phyloP scores from a whole-genome alignment of 2,797 vertebrate species.

The Aphelocoma californica region DNA sequence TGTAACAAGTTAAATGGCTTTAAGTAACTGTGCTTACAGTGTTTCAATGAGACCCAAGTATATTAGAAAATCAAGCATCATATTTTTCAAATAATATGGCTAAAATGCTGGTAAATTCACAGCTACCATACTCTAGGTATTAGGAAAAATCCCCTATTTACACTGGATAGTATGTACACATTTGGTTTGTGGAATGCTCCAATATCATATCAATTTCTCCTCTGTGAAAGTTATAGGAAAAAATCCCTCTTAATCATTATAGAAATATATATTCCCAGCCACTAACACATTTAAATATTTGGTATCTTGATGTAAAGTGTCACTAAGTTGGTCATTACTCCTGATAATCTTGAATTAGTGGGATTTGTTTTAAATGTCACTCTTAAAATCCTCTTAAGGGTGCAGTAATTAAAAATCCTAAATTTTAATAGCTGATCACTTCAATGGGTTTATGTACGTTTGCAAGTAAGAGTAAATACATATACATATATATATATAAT shows the following conservation, averaged over 20 bases:
- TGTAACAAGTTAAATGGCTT: conserved; percentile 54
- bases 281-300: background rate
- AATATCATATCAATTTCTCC: background rate
- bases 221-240: background rate
- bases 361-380: background rate
- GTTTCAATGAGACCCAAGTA: conserved; percentile 17
- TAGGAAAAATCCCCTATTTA: conserved; percentile 51
- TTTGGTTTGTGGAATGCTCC: conserved; percentile 61
- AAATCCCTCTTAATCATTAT: background rate
- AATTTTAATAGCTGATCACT: background rate
- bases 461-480: conserved; percentile 13
- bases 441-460: background rate
- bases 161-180: conserved; percentile 62
- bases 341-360: background rate
- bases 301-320: background rate
- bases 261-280: conserved; percentile 22
- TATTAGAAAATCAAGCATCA: conserved; percentile 35
- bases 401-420: background rate
- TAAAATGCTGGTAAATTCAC: conserved; percentile 62
- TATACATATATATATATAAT: background rate
- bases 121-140: conserved; percentile 22
- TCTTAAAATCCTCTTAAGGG: background rate
- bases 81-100: conserved; percentile 63
- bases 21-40: conserved; percentile 57
- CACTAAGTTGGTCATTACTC: background rate